These are phyloP conservation scores for Melipona quadrifasciata DNA, from an alignment of 1,140 invertebrate species.

Conservation along the genomic window DNA sequence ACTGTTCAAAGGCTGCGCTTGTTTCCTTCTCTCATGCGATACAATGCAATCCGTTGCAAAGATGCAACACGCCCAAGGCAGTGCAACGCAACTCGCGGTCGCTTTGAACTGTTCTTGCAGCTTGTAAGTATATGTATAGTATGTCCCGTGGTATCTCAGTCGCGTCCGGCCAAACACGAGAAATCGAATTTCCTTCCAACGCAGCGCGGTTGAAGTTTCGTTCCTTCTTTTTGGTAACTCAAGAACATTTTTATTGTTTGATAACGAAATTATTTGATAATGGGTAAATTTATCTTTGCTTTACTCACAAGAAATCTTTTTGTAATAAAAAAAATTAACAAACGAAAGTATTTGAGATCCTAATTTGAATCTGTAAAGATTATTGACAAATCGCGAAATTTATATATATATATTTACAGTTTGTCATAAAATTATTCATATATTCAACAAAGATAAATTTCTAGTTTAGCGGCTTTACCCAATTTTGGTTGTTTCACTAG, in stretches of 20 bases:
- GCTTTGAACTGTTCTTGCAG: conserved; percentile 50
- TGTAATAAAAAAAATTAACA: no score
- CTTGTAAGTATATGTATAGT: conserved; percentile 37
- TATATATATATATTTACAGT: no score
- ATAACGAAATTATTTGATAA: not conserved
- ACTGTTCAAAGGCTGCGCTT: not conserved
- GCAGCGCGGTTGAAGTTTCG: not conserved
- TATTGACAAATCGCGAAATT: no score
- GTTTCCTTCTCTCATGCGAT: conserved; percentile 18
- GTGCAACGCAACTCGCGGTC: conserved; percentile 47
- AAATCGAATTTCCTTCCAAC: conserved; percentile 63
- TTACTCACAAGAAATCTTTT: not conserved
- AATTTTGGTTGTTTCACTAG: no score
- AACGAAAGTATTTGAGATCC: no score
- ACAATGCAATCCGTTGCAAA: conserved; percentile 54
- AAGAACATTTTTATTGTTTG: not conserved
- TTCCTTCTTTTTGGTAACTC: not conserved
- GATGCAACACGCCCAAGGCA: conserved; percentile 41
- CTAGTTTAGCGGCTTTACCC: no score
- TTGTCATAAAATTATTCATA: no score
- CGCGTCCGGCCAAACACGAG: conserved; percentile 31
- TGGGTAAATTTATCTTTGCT: not conserved
- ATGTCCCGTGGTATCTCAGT: conserved; percentile 62
- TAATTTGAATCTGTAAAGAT: no score
- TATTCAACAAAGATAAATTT: no score